Base-by-base conservation (phyloP, 2,113 vertebrate genomes). In the Mungos mungo region DNA sequence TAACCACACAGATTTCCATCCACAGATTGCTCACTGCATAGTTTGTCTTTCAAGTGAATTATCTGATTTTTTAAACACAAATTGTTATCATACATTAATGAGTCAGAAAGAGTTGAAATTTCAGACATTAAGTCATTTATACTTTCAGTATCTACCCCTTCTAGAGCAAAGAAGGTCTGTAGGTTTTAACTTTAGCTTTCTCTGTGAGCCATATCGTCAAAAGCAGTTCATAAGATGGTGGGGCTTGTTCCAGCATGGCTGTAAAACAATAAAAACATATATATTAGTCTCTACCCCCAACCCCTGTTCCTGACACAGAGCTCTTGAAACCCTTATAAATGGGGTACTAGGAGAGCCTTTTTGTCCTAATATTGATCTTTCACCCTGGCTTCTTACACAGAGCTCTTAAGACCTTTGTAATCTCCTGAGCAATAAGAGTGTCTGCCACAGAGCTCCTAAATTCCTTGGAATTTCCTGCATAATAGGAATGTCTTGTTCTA, bases 61-160 rank as follows among this genome's bases (percentile, higher is more conserved):
- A 21, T 68, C 80, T 50, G 6, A 35, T 81, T 47, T 27, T 92
- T 80, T 47, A 6, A 89, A 72, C 27, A 1, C 4, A 76, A 94
- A 74, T 63, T 14, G 10, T 69, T 93, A 93, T 79, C 50, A 45
- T 69, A 69, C 5, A 54, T 14, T 85, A 89, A n/a, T 86, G 38
- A 92, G 33, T 90, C 23, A 77, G 27, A 41, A 57, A 95, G 16
- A 93, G 38, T 50, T 96, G 69, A 95, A 93, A 86, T 96, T 8
- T 76, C 50, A 33, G 66, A 52, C 2, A 21, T 31, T 1, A 23
- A 35, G 31, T 66, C 72, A 35, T 54, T 85, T 65, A 41, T 60
- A 38, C 2, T 68, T 86, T 71, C 16, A 47, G 21, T 54, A 35
- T 47, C 38, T 8, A 65, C 11, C 15, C 27, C 69, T 93, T 77